Percentiles rank a stretch among this genome's conserved stretches.
phyloP scores from a whole-genome alignment of 2,113 vertebrate genomes.

The Oreochromis aureus region DNA sequence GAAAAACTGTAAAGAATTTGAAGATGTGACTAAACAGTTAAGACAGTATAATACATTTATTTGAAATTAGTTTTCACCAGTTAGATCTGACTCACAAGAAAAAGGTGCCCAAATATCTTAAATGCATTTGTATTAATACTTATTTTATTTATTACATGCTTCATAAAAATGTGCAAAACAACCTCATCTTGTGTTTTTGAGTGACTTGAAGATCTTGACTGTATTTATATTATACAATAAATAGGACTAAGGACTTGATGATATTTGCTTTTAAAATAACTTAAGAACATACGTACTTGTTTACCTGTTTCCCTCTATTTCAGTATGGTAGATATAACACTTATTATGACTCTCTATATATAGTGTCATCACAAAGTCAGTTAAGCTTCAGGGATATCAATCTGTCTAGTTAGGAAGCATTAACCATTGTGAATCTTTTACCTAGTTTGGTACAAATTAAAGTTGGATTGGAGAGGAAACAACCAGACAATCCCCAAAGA shows the following conservation, averaged over 20 bases:
- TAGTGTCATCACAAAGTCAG: neutral
- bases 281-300: neutral
- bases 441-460: neutral
- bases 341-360: neutral
- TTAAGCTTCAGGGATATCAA: neutral
- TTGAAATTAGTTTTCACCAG: neutral
- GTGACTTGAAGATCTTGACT: neutral
- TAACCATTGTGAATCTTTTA: neutral
- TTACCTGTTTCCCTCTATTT: neutral
- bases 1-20: neutral
- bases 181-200: neutral
- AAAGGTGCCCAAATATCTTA: neutral
- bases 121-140: neutral
- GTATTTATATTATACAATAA: neutral
- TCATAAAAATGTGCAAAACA: neutral
- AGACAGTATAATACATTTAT: neutral
- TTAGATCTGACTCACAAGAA: neutral
- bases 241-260: neutral
- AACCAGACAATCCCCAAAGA: neutral
- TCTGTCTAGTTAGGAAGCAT: neutral
- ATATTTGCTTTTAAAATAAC: neutral
- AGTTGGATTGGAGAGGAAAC: neutral
- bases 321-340: neutral
- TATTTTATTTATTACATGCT: neutral
- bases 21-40: neutral